Evolutionary conservation across 1,140 invertebrate genomes (phyloP).

Genomic region (Whitmania pigra): DNA sequence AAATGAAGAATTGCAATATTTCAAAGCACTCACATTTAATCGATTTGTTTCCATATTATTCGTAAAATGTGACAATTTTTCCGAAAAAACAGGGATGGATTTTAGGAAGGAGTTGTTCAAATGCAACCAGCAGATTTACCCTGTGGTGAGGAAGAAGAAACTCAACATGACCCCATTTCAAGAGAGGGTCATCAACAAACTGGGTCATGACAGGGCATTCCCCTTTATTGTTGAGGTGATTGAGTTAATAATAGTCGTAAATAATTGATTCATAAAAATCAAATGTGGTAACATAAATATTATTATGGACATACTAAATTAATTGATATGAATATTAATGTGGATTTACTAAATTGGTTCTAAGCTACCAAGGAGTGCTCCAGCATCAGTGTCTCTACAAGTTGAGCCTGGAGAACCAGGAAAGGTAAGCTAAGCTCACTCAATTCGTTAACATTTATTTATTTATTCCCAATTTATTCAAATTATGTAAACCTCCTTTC

Average conservation of each 20-base stretch:
- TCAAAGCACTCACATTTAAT: too few species aligned
- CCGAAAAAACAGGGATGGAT: neutral
- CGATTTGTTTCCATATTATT: too few species aligned
- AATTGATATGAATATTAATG: too few species aligned
- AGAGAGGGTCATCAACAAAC: neutral
- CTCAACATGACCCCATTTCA: constrained; percentile 5
- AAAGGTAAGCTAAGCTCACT: neutral
- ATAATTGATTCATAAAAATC: too few species aligned
- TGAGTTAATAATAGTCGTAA: too few species aligned
- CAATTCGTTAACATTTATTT: neutral
- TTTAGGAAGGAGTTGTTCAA: neutral
- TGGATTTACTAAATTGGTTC: too few species aligned
- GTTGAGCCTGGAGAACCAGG: constrained; percentile 10
- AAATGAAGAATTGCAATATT: too few species aligned
- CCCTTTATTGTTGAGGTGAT: neutral
- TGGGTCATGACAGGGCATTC: neutral
- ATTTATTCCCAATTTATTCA: too few species aligned
- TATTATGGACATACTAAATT: too few species aligned
- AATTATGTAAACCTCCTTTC: too few species aligned
- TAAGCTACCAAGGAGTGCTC: constrained; percentile 3
- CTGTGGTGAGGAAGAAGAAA: neutral
- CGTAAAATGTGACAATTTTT: too few species aligned
- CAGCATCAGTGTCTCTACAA: neutral
- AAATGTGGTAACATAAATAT: too few species aligned
- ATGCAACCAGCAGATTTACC: constrained; percentile 2